Percentiles rank a stretch among this genome's conserved stretches.
These are phyloP conservation scores for Pteropus rufus DNA, from an alignment of 2,797 vertebrate species.

Conservation along the genomic window DNA sequence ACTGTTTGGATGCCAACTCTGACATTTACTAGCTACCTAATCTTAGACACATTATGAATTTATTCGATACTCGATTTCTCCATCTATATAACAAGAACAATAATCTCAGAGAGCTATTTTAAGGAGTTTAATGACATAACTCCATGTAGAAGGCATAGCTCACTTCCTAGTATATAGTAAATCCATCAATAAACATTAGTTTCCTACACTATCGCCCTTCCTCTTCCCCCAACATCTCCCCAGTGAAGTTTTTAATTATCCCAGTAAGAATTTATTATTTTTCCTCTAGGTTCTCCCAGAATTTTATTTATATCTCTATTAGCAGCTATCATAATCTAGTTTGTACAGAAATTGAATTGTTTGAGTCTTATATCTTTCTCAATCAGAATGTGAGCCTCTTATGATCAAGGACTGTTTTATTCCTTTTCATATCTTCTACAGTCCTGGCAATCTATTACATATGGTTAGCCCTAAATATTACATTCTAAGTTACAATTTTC, in stretches of 20 bases:
- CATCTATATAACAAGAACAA: neutral
- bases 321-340: neutral
- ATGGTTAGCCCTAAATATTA: neutral
- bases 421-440: neutral
- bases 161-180: neutral
- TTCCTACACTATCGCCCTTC: neutral
- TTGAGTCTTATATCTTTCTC: neutral
- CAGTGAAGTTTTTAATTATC: neutral
- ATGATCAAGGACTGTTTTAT: neutral
- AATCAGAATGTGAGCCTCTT: neutral
- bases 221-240: neutral
- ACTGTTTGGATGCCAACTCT: neutral
- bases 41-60: neutral
- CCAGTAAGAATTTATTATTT: neutral
- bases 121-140: neutral
- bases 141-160: neutral
- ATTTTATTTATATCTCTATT: neutral
- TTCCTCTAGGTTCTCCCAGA: neutral
- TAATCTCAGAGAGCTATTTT: neutral
- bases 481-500: neutral
- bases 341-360: neutral
- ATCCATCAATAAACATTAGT: slow-evolving; percentile 4
- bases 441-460: neutral
- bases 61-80: neutral
- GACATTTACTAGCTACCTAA: neutral